Evolutionary conservation across 2,113 vertebrate species (phyloP).

Genomic region (Pseudopipra pipra): DNA sequence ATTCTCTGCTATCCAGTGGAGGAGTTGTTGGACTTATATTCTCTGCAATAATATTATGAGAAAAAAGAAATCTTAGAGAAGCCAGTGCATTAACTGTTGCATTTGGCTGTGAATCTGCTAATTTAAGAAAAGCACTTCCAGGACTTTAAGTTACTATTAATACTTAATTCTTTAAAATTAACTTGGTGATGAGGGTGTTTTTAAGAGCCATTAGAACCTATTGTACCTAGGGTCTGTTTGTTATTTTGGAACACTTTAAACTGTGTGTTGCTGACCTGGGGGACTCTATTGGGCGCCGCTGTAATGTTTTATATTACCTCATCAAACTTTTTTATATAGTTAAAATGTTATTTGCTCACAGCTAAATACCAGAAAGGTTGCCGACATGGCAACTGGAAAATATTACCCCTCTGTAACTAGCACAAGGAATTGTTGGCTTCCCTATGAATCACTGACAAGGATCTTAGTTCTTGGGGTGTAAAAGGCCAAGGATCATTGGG

Average conservation of each 20-base stretch:
- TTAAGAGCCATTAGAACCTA: neutral
- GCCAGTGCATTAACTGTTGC: neutral
- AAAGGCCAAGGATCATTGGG: neutral
- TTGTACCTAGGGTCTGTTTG: slow-evolving; percentile 29
- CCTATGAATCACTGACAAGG: neutral
- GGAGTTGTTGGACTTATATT: neutral
- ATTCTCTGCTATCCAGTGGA: neutral
- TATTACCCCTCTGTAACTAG: neutral
- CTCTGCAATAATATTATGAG: neutral
- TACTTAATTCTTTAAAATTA: neutral
- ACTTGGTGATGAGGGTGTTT: neutral
- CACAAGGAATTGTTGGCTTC: neutral
- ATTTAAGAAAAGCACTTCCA: neutral
- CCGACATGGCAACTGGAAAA: slow-evolving; percentile 30
- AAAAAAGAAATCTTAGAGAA: neutral
- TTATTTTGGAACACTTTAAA: slow-evolving; percentile 54
- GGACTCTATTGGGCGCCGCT: slow-evolving; percentile 18
- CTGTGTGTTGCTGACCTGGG: slow-evolving; percentile 32
- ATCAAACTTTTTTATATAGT: slow-evolving; percentile 61
- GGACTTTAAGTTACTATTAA: neutral
- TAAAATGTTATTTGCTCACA: slow-evolving; percentile 54
- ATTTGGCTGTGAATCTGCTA: neutral
- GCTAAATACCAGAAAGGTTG: slow-evolving; percentile 55
- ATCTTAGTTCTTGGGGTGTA: neutral
- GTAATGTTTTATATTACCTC: slow-evolving; percentile 59